Percentiles rank a stretch among this genome's conserved stretches.
These are phyloP conservation scores for Ochropleura plecta DNA, from an alignment of 2,888 invertebrate genomes.

Conservation along the genomic window DNA sequence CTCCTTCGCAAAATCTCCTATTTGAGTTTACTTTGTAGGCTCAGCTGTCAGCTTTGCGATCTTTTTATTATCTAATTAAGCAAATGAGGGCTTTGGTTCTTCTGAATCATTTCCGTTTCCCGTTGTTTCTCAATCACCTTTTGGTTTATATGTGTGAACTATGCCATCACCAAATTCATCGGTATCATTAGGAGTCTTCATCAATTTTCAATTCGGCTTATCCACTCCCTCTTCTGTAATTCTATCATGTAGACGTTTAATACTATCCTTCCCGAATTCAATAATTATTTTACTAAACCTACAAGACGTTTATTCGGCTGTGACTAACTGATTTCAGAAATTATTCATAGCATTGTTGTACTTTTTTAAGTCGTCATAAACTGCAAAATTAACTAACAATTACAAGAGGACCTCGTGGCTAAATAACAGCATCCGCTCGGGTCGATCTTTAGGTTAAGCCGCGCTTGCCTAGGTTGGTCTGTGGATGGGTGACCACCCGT, in stretches of 20 bases:
- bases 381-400: conserved; percentile 19
- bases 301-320: conserved; percentile 15
- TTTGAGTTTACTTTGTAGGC: conserved; percentile 44
- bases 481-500: no score
- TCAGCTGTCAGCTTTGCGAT: conserved; percentile 37
- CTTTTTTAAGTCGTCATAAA: conserved; percentile 12
- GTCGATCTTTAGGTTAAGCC: no score
- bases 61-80: conserved; percentile 57
- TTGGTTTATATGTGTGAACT: conserved; percentile 1
- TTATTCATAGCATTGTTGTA: conserved; percentile 29
- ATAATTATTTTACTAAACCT: background rate
- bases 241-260: background rate
- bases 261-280: background rate
- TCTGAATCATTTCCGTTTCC: conserved; percentile 24
- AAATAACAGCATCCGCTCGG: no score
- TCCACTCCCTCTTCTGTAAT: no score
- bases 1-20: conserved; percentile 25
- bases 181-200: background rate
- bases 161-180: background rate
- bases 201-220: background rate
- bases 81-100: conserved; percentile 40
- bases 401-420: no score
- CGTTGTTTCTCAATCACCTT: conserved; percentile 24
- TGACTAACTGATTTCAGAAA: background rate
- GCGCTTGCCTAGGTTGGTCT: no score